Evolutionary conservation across 2,797 vertebrate genomes (phyloP), one percentile per base, ranked within the genome.

Genomic region (Momotus momota): DNA sequence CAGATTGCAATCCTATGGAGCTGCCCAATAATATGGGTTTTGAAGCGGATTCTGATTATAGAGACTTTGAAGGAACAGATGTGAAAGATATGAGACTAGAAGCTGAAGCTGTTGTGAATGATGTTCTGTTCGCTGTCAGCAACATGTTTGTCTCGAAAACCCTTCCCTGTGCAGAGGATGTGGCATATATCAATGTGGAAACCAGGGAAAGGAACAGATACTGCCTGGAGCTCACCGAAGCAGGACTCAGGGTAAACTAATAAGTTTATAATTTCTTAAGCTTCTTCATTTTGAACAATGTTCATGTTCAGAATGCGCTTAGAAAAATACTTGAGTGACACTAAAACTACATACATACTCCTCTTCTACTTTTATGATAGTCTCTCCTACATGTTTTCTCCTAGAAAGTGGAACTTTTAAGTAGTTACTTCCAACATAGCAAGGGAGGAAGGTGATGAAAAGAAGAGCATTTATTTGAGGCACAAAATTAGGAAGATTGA

Each of bases 11-110:
- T 81, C 95, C 97, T 95, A 98, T 87, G 98, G 99, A 98, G 98
- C 98, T 97, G 17, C 95, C 98, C 52, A 95, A 73, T 66, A 97
- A 98, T n/a, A 90, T 94, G 29, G 97, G 96, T 12, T 98, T 98
- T 41, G 99, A 99, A 85, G 98, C 98, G 31, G 98, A 98, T 57
- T 96, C 98, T 8, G 98, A 98, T 81, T 98, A 97, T 14, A 97
- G 95, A 81, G 98, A 98, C 70, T 96, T 98, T 35, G 98, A 98
- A 93, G 98, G 97, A 43, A 97, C 99, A 3, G 99, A 99, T 4
- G 98, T 99, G 81, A 99, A 99, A 94, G 99, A 99, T 98, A 99
- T 99, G 99, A 98, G 99, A 93, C 86, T 99, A 81, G 99, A 99
- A 96, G 99, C 99, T 0, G 99, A 99, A 91, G 99, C 99, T 2